Conservation (phyloP, 2,797 vertebrate species). For the Crenuchus spilurus region DNA sequence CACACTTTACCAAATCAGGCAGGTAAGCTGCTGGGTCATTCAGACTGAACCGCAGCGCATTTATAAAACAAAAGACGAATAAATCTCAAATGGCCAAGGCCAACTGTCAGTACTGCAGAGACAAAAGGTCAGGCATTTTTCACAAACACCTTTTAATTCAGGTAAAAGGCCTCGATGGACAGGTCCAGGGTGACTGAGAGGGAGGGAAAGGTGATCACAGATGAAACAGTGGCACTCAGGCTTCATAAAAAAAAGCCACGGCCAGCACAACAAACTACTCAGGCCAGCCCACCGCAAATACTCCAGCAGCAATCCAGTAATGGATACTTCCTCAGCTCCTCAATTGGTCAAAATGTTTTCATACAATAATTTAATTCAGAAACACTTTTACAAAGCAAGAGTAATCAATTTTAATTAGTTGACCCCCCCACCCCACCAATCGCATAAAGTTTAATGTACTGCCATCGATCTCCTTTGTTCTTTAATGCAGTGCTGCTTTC, state of each 20-base stretch:
- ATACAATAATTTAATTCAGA: slow-evolving; percentile 90
- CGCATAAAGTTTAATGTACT: slow-evolving; percentile 88
- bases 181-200: slow-evolving; percentile 64
- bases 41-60: background rate
- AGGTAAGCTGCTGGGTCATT: background rate
- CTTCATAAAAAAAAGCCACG: slow-evolving; percentile 47
- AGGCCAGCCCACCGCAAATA: slow-evolving; percentile 77
- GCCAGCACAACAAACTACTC: slow-evolving; percentile 69
- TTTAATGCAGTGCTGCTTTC: slow-evolving; percentile 87
- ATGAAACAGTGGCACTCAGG: slow-evolving; percentile 79
- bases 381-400: slow-evolving; percentile 89
- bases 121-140: slow-evolving; percentile 52
- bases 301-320: slow-evolving; percentile 86
- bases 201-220: slow-evolving; percentile 75
- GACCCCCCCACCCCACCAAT: slow-evolving; percentile 79
- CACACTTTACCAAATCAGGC: slow-evolving; percentile 19
- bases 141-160: slow-evolving; percentile 77
- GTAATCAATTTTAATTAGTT: slow-evolving; percentile 91
- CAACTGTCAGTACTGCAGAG: slow-evolving; percentile 58
- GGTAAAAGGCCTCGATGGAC: slow-evolving; percentile 73
- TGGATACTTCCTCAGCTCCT: slow-evolving; percentile 86
- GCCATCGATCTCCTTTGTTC: slow-evolving; percentile 87
- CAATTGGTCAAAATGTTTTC: slow-evolving; percentile 89
- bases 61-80: background rate
- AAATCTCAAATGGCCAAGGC: background rate